Percentiles rank a stretch among this genome's conserved stretches.
phyloP scores from a whole-genome alignment of 2,797 vertebrate genomes.

The Geotrypetes seraphini region DNA sequence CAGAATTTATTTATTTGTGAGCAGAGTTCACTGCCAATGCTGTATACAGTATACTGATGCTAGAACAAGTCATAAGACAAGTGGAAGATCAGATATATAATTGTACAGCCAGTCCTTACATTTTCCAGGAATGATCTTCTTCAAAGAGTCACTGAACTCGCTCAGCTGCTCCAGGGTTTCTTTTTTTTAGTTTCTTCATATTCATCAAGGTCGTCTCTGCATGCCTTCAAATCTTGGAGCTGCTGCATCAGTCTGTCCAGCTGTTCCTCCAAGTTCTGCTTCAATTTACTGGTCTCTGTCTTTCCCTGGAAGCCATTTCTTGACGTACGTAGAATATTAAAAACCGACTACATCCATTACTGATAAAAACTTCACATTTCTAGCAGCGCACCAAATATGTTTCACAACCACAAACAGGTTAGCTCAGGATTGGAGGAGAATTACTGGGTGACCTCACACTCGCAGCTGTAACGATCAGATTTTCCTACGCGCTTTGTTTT shows the following conservation, averaged over 20 bases:
- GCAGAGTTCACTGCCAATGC: no score
- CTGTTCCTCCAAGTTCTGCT: slow-evolving; percentile 94
- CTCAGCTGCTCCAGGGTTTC: slow-evolving; percentile 91
- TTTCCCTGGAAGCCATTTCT: slow-evolving; percentile 86
- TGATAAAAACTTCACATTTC: no score
- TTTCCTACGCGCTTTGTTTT: no score
- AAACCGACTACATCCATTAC: no score
- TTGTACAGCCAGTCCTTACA: no score
- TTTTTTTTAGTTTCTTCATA: slow-evolving; percentile 93
- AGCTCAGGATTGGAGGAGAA: background rate
- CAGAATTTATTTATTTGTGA: no score
- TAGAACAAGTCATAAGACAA: no score
- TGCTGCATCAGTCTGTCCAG: slow-evolving; percentile 94
- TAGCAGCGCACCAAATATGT: background rate
- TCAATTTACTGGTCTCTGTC: slow-evolving; percentile 86
- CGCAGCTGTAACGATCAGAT: background rate
- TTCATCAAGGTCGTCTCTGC: slow-evolving; percentile 88
- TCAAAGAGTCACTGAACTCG: slow-evolving; percentile 89
- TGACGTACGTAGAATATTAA: no score
- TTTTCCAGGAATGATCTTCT: slow-evolving; percentile 95
- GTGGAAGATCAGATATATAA: no score
- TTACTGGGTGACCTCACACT: no score
- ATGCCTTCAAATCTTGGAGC: slow-evolving; percentile 90
- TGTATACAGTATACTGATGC: no score
- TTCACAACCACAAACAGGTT: background rate